These are phyloP conservation scores for Temnothorax curvispinosus DNA, from an alignment of 1,140 invertebrate species.

Conservation along the genomic window DNA sequence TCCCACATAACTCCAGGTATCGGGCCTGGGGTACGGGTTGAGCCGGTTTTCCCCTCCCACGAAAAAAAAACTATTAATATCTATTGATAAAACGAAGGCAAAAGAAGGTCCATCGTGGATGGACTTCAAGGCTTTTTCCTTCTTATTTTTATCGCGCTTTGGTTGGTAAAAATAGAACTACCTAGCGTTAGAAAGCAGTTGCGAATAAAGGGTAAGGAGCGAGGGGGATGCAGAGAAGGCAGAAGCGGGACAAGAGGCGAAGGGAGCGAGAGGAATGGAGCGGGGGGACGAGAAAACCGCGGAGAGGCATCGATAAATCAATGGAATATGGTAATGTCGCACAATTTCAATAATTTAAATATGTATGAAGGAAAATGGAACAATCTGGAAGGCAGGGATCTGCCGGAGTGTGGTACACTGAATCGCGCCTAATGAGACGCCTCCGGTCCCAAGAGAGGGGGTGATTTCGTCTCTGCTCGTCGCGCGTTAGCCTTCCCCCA, in stretches of 20 bases:
- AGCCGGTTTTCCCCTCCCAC: no score
- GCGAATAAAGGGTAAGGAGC: conserved; percentile 12
- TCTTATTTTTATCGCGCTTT: conserved; percentile 6
- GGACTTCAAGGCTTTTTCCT: background rate
- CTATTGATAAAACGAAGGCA: conserved; percentile 18
- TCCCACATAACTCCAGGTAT: no score
- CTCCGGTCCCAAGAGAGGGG: conserved; percentile 75
- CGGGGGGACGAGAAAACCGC: conserved; percentile 62
- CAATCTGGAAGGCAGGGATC: conserved; percentile 82
- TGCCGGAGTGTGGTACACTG: conserved; percentile 80
- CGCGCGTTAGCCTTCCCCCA: conserved; percentile 17
- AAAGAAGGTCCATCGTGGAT: background rate
- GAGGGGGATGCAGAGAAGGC: conserved; percentile 14
- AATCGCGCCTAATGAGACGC: conserved; percentile 84
- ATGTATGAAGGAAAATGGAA: conserved; percentile 85
- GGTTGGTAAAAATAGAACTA: conserved; percentile 58
- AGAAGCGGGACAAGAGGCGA: background rate
- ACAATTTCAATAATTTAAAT: conserved; percentile 85
- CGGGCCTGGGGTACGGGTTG: no score
- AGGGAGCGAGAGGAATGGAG: background rate
- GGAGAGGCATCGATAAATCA: conserved; percentile 83
- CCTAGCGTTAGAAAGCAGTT: background rate
- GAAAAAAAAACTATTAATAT: background rate
- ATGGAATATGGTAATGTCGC: conserved; percentile 84
- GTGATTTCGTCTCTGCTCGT: conserved; percentile 61